Conservation (phyloP, 2,113 vertebrate species). For the Crotalus tigris region DNA sequence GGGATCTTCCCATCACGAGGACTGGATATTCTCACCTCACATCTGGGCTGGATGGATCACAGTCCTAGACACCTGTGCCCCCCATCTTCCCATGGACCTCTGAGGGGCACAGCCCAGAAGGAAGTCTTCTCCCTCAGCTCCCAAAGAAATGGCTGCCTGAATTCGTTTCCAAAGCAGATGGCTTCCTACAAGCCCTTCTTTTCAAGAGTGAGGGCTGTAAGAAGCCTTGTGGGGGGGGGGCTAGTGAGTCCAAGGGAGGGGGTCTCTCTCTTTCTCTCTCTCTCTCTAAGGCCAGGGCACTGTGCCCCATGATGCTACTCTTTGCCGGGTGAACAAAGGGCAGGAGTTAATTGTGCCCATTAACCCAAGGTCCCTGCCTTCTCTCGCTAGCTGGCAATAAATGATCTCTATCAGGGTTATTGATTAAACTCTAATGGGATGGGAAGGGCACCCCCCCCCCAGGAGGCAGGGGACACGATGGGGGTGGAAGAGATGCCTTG, state of each 20-base stretch:
- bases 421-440: constrained; percentile 62
- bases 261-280: rapidly evolving
- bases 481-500: background rate
- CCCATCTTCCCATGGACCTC: background rate
- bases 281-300: background rate
- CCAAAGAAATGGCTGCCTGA: background rate
- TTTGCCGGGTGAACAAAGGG: constrained; percentile 59
- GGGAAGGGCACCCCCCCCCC: background rate
- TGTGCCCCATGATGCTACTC: constrained; percentile 59
- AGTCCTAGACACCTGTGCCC: background rate
- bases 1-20: background rate
- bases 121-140: background rate
- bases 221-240: background rate
- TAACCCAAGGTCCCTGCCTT: constrained; percentile 60
- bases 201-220: background rate
- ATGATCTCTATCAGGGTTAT: constrained; percentile 59
- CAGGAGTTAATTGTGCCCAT: constrained; percentile 62
- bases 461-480: background rate
- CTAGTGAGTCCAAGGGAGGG: background rate
- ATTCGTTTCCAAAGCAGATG: background rate
- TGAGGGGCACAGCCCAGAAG: background rate
- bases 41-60: background rate
- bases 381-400: constrained; percentile 44
- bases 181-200: background rate
- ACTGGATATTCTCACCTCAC: background rate